Base-by-base conservation (phyloP, 1,140 invertebrate genomes). In the Andricus grossulariae region DNA sequence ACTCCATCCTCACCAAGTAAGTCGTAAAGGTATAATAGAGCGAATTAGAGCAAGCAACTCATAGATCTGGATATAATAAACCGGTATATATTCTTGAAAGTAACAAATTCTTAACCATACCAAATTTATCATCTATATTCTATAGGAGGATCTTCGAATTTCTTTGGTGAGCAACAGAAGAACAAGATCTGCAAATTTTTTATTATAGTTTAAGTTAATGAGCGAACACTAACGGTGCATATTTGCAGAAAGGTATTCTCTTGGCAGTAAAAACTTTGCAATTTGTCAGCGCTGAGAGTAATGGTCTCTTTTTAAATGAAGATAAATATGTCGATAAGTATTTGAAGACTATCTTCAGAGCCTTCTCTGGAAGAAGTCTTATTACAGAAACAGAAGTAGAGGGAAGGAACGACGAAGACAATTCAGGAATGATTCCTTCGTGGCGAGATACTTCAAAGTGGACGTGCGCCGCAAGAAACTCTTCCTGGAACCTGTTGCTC, bases 401-500 rank as follows among this genome's bases (percentile, higher is more conserved):
- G 25, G 39, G 25, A 66, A 66, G 57, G 57, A 66, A 66, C 80
- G 81, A 84, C 79, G 78, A 78, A 78, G 70, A 75, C 60, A 70
- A 70, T 71, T 52, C 74, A 71, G 70, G 73, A 80, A 77, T 76
- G 81, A 84, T 83, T 82, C 76, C 77, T 77, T 79, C 80, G 77
- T 78, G 79, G 81, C 83, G 79, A 85, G 82, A 84, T 82, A 82
- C 84, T 84, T 85, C 83, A 85, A 86, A 86, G 81, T 81, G 80
- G 79, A 85, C 77, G 74, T 57, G 80, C 83, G 81, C 80, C 80
- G 78, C 82, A 85, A 85, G 80, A 84, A 86, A 83, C 84, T 85
- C 81, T 89, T 86, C 86, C 83, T 83, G 83, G 85, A 87, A 89
- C 80, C 79, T 83, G 83, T 76, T 82, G 79, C 79, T 81, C 80